Percentiles rank a stretch among this genome's conserved stretches.
Evolutionary conservation across 2,113 vertebrate genomes (phyloP).

Genomic region (Phyllostomus discolor): DNA sequence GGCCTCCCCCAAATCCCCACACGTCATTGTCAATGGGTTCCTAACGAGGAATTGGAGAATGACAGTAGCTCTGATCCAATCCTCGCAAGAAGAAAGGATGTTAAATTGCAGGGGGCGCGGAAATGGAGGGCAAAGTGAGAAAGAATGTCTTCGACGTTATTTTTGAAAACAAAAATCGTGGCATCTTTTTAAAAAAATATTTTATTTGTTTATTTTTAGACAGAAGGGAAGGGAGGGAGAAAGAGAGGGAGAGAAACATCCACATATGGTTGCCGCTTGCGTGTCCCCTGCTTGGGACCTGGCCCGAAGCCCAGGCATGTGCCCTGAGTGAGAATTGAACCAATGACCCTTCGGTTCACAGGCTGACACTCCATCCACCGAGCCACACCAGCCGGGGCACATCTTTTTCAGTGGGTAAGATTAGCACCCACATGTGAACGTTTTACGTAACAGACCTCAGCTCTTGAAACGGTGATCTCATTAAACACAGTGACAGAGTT

Average conservation of each 20-base stretch:
- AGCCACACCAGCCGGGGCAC: too few relatives aligned
- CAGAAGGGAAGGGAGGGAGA: too few relatives aligned
- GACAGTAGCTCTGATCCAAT: background rate
- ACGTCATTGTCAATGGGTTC: background rate
- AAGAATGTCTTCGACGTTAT: background rate
- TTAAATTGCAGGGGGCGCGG: background rate
- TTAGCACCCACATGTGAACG: background rate
- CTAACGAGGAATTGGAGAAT: background rate
- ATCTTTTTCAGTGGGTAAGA: background rate
- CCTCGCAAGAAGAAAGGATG: background rate
- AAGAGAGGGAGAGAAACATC: too few relatives aligned
- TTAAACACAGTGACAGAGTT: background rate
- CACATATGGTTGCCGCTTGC: too few relatives aligned
- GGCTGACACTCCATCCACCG: too few relatives aligned
- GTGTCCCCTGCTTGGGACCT: too few relatives aligned
- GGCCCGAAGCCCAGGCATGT: too few relatives aligned
- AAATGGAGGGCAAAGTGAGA: background rate
- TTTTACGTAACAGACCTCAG: background rate
- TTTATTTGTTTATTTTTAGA: too few relatives aligned
- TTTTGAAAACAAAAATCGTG: background rate
- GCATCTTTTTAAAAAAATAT: background rate
- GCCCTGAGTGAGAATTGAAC: too few relatives aligned
- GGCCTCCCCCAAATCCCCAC: background rate
- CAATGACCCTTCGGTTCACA: too few relatives aligned
- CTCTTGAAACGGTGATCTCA: background rate